Evolutionary conservation across 2,888 invertebrate species (phyloP), one percentile per base, ranked within the genome.

Genomic region (Altica lythri): DNA sequence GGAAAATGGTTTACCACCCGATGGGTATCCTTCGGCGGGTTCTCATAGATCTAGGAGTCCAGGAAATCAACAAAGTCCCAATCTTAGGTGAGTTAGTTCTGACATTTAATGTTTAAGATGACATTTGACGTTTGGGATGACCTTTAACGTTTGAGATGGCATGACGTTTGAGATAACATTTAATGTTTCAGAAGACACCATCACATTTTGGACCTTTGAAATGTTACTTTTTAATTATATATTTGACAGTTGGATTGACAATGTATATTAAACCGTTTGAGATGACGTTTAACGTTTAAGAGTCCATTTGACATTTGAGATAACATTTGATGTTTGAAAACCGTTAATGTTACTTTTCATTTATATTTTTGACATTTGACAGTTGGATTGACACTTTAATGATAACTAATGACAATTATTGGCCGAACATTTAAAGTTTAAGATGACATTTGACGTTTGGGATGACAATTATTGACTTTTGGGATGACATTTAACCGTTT

Each of bases 1-100:
- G 53, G 81, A 81, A 65, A 81, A 81, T 60, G 81, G 81, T 10
- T 66, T 81, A 59, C 79, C 80, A 12, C 76, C 79, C 2, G 80
- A 80, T 10, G 46, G 60, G 1, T 67, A 67, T 38, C 49, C 62
- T 2, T 57, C 62, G 17, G 62, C 62, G 17, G 62, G 61, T 43
- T 58, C 66, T 4, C 65, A 66, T 35, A 53, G 67, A 13, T 56
- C 58, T 56, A 8, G 57, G 13, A 50, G 47, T 34, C 60, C 56
- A 35, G 62, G 63, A 5, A 63, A 62, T 40, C 69, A 63, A 47
- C 68, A 62, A 25, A 71, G 67, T 54, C 70, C 63, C 34, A 69
- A 58, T 38, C 63, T 66, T 34, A 63, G 68, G 68, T 66, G 56
- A 60, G 60, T n/a, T n/a, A n/a, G n/a, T n/a, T n/a, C n/a, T n/a